phyloP scores from a whole-genome alignment of 2,113 vertebrate genomes.

The Seriola aureovittata region DNA sequence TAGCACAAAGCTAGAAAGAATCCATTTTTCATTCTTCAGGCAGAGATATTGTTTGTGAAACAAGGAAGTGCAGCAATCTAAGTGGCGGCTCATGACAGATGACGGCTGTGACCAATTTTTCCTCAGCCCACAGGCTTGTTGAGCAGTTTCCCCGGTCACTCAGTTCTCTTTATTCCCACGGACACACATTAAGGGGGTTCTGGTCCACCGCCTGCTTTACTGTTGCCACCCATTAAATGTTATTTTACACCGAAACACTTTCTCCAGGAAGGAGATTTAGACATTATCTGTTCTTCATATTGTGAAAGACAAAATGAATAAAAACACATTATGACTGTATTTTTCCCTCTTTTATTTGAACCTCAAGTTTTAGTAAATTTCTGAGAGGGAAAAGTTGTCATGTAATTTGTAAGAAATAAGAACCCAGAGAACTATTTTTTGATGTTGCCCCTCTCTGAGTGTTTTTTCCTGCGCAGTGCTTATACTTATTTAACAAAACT shows the following conservation, averaged over 20 bases:
- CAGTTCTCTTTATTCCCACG: conserved; percentile 32
- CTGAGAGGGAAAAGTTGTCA: background rate
- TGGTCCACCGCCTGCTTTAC: background rate
- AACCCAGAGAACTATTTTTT: too few relatives aligned
- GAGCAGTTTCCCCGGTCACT: conserved; percentile 30
- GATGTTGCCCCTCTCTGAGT: too few relatives aligned
- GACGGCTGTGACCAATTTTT: conserved; percentile 19
- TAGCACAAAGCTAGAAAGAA: conserved; percentile 28
- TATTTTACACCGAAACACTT: background rate
- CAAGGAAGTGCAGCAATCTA: conserved; percentile 42
- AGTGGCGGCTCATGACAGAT: conserved; percentile 43
- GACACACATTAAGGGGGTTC: conserved; percentile 1
- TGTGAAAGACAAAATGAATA: background rate
- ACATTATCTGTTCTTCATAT: background rate
- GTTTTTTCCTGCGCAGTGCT: too few relatives aligned
- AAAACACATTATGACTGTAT: background rate
- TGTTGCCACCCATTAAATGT: conserved; percentile 18
- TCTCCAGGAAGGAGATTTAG: background rate
- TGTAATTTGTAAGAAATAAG: background rate
- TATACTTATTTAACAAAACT: too few relatives aligned
- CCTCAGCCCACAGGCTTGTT: conserved; percentile 23
- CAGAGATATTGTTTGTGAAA: conserved; percentile 57
- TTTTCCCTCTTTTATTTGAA: background rate
- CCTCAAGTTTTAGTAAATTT: too few relatives aligned
- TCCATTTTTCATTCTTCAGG: conserved; percentile 51